Conservation (phyloP, 2,888 invertebrate genomes). For the Drosophila incognita region DNA sequence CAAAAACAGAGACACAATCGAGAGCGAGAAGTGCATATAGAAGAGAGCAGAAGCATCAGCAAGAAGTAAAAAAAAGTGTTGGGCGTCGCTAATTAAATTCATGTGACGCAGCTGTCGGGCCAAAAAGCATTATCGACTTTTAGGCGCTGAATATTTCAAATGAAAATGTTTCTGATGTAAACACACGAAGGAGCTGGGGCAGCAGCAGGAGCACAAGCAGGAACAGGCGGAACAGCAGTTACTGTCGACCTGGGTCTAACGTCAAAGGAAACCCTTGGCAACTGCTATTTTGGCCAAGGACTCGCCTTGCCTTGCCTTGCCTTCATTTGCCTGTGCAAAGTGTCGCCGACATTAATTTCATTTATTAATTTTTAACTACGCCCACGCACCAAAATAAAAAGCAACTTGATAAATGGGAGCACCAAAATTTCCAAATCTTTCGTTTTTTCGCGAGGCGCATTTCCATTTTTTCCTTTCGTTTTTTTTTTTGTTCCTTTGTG, state of each 20-base stretch:
- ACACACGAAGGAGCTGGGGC: constrained; percentile 23
- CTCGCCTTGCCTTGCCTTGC: constrained; percentile 7
- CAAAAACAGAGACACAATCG: not conserved
- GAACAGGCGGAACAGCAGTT: constrained; percentile 4
- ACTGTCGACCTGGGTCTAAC: constrained; percentile 19
- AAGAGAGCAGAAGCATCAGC: not conserved
- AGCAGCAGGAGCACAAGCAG: not conserved
- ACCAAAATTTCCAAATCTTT: constrained; percentile 68
- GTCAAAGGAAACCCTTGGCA: constrained; percentile 79
- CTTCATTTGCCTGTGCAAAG: constrained; percentile 57
- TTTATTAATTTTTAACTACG: constrained; percentile 83
- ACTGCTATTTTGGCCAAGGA: constrained; percentile 56
- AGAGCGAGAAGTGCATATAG: not conserved
- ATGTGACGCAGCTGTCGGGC: constrained; percentile 71
- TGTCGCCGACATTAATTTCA: constrained; percentile 83
- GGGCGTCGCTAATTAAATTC: constrained; percentile 77
- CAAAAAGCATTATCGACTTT: constrained; percentile 78
- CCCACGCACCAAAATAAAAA: constrained; percentile 79
- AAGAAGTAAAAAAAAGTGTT: constrained; percentile 67
- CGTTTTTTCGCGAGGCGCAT: constrained; percentile 68
- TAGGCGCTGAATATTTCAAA: constrained; percentile 79
- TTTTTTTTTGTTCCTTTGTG: constrained; percentile 45
- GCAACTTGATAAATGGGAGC: constrained; percentile 78
- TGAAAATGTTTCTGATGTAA: constrained; percentile 79
- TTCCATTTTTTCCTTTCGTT: constrained; percentile 50